Conservation (phyloP, 2,113 vertebrate species). For the Paramormyrops kingsleyae region DNA sequence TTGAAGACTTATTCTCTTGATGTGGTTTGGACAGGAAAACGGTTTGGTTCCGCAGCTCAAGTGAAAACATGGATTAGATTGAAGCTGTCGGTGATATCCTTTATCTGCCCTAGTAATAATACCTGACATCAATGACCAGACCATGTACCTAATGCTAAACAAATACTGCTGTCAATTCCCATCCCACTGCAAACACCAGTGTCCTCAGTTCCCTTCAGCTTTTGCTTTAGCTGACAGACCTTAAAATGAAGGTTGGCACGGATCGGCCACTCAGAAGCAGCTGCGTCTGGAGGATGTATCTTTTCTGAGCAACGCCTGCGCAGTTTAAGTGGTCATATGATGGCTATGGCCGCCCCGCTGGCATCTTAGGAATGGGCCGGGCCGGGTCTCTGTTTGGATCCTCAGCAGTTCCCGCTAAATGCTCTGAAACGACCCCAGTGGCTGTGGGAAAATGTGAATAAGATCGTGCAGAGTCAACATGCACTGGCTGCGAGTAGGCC, state of each 20-base stretch:
- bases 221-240: background rate
- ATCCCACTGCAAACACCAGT: background rate
- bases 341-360: background rate
- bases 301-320: background rate
- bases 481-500: background rate
- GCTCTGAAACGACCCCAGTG: background rate
- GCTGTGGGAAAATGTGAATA: background rate
- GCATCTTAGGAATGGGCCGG: background rate
- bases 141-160: background rate
- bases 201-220: background rate
- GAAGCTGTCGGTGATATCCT: background rate
- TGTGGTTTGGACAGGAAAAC: background rate
- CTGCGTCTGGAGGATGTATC: background rate
- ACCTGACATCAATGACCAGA: background rate
- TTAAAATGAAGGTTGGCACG: background rate
- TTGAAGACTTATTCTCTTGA: background rate
- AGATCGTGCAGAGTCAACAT: background rate
- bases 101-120: background rate
- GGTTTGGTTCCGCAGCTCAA: background rate
- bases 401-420: background rate
- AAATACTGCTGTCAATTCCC: background rate
- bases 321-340: background rate
- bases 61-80: background rate
- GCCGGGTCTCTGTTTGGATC: background rate
- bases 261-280: background rate